Base-by-base conservation (phyloP, 2,113 vertebrate genomes). In the Sinocyclocheilus grahami region DNA sequence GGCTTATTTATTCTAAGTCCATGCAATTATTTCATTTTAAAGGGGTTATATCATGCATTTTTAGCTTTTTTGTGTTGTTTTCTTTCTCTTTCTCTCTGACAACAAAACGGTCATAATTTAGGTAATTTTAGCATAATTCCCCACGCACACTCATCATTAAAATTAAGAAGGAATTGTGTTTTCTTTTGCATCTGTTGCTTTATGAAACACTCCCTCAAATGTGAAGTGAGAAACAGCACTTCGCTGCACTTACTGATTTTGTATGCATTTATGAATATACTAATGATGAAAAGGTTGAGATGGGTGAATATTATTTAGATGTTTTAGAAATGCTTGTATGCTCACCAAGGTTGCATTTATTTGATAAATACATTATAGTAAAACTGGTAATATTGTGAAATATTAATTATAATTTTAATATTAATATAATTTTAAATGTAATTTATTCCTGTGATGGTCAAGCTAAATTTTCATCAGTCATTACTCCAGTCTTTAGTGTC, bases 41-140 rank as follows among this genome's bases (percentile, higher is more conserved):
- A 69, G 27, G 20, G 60, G 78, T 65, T 58, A 46, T 81, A 42
- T 81, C 53, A 78, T 37, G 27, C 27, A 16, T 22, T 78, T 78
- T 78, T 78, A 13, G 8, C 39, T 75, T n/a, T n/a, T 42, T 11
- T 11, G 30, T 12, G 60, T 14, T n/a, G 58, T 18, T 60, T 69
- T 30, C 10, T 69, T 33, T 14, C n/a, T 69, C 5, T 5, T 9
- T 65, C 9, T 24, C 22, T 69, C 3, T 46, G 10, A 9, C 27
- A 60, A 7, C 20, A n/a, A 22, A 22, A 65, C 5, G 1, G 10
- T 13, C 63, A 65, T 27, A 13, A 27, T 12, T 65, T 48, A 48
- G 46, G 13, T 53, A 53, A 53, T 53, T 53, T 53, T 53, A 27
- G 27, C 13, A 14, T 16, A 53, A 13, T 30, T 33, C 5, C 1